Conservation (phyloP, 2,113 vertebrate species). For the Sphyrna mokarran region DNA sequence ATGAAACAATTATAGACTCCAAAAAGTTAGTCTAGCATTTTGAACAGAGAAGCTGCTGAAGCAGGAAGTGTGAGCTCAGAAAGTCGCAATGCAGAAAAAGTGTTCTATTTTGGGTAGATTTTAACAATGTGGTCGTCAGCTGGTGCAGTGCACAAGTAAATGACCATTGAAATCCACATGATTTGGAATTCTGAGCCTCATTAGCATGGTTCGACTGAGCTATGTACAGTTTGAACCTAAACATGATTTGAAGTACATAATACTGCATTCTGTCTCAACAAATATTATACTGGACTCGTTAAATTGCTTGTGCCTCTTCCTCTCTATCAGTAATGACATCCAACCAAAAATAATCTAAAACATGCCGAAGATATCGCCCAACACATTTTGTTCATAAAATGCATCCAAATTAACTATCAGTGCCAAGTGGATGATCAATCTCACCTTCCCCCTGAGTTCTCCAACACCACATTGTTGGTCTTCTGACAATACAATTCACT, state of each 20-base stretch:
- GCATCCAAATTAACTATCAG: too few relatives aligned
- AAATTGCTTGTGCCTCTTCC: not conserved
- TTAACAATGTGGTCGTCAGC: not conserved
- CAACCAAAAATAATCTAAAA: not conserved
- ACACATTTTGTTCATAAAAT: not conserved
- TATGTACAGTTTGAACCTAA: not conserved
- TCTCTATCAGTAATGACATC: not conserved
- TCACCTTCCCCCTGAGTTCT: too few relatives aligned
- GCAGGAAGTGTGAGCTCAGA: not conserved
- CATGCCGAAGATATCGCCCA: not conserved
- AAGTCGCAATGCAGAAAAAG: not conserved
- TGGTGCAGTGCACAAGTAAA: not conserved
- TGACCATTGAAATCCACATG: not conserved
- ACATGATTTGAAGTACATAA: not conserved
- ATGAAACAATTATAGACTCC: not conserved
- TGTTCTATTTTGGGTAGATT: not conserved
- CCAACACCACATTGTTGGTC: too few relatives aligned
- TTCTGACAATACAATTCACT: too few relatives aligned
- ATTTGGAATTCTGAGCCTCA: not conserved
- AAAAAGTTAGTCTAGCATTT: not conserved
- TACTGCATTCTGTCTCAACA: not conserved
- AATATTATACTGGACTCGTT: not conserved
- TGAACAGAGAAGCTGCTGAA: not conserved
- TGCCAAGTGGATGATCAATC: too few relatives aligned
- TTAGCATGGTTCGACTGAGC: not conserved